Evolutionary conservation across 2,888 invertebrate genomes (phyloP).

Genomic region (Colostygia pectinataria): DNA sequence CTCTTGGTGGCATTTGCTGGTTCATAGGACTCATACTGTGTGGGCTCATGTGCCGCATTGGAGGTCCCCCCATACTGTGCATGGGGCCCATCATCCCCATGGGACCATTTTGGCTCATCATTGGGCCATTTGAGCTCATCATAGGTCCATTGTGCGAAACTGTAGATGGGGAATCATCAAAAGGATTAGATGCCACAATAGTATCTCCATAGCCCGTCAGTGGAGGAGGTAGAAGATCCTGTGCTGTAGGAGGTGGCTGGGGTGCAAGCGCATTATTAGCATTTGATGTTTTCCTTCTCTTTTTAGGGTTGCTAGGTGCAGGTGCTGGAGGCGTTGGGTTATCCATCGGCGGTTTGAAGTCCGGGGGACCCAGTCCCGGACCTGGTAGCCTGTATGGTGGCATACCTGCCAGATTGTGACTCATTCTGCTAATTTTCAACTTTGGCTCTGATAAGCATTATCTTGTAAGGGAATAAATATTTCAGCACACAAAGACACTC

Average conservation of each 20-base stretch:
- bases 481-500: slow-evolving; percentile 57
- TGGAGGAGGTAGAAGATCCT: slow-evolving; percentile 92
- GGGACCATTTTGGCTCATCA: slow-evolving; percentile 86
- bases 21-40: slow-evolving; percentile 85
- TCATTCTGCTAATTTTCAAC: slow-evolving; percentile 82
- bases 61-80: slow-evolving; percentile 84
- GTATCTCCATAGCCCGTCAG: slow-evolving; percentile 96
- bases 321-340: slow-evolving; percentile 87
- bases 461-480: slow-evolving; percentile 46
- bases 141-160: slow-evolving; percentile 84
- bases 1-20: slow-evolving; percentile 85
- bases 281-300: slow-evolving; percentile 91
- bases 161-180: slow-evolving; percentile 93
- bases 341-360: slow-evolving; percentile 89
- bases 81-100: slow-evolving; percentile 86
- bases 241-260: slow-evolving; percentile 88
- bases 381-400: slow-evolving; percentile 90
- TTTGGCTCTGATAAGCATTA: slow-evolving; percentile 69
- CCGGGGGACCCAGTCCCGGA: slow-evolving; percentile 87
- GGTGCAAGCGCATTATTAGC: slow-evolving; percentile 86
- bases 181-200: slow-evolving; percentile 96
- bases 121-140: slow-evolving; percentile 85
- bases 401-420: slow-evolving; percentile 92
- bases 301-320: slow-evolving; percentile 93
- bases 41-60: slow-evolving; percentile 86